Base-by-base conservation (phyloP, 2,113 vertebrate species). In the Antigone vipio region DNA sequence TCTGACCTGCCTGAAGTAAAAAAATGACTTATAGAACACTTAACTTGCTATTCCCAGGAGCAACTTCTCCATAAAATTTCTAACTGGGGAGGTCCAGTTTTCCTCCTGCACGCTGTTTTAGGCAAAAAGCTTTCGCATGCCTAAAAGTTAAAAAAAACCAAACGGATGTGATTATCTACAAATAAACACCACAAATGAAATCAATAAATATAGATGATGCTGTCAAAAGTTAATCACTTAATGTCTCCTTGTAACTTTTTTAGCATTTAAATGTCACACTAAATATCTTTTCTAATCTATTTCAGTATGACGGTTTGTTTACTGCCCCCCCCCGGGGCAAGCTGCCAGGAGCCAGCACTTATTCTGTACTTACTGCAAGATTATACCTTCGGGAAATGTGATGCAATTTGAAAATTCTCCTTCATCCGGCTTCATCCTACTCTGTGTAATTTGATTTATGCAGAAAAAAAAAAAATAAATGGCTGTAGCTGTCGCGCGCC, bases 201-300 rank as follows among this genome's bases (percentile, higher is more conserved):
- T n/a, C 38, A 77, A 38, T 67, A 67, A 80, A 74, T 67, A 80
- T 1, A 92, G 60, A 75, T 2, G 16, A 59, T 84, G 73, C 76
- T 95, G 85, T 88, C 86, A 88, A 84, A 88, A 86, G 52, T 68
- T 55, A 47, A 85, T 72, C 38, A 32, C 84, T 75, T 55, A 47
- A 29, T 53, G 78, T 29, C 87, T 82, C 77, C 34, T 1, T 58
- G 44, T 27, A 69, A 15, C 58, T 92, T 40, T 44, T 66, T 12
- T 60, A 74, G 52, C 84, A n/a, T 79, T 88, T 92, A 96, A 96
- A 96, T 97, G 92, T 94, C 96, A 96, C 50, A 11, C 19, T 24
- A 24, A 23, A 15, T 97, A 93, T 96, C 96, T 3, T n/a, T 40
- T 77, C 64, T 50, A 1, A 97, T 96, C 96, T 89, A 78, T 96